Base-by-base conservation (phyloP, 2,888 invertebrate genomes). In the Tiliacea aurago region DNA sequence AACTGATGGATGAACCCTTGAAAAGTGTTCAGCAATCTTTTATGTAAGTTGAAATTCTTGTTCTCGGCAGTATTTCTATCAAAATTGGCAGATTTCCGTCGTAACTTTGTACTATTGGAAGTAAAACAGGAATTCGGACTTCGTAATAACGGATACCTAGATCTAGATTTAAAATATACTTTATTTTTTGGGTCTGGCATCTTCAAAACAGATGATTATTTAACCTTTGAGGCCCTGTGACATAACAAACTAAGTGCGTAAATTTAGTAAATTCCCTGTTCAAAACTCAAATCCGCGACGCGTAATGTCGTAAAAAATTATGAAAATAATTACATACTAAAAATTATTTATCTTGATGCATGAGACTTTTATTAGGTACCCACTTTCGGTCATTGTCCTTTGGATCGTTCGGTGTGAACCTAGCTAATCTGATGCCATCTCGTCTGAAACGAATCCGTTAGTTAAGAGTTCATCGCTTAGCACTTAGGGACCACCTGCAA, bases 1-100 rank as follows among this genome's bases (percentile, higher is more conserved):
- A 84, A 56, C 58, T 77, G 67, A 33, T 41, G n/a, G 28, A 82
- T 55, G n/a, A 80, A 80, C 1, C 59, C 78, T 28, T 77, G 78
- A 64, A 81, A 80, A 55, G 79, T 70, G n/a, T 67, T 61, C 41
- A 67, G 23, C 47, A 80, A 33, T 71, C n/a, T 66, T 41, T n/a
- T 41, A 55, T 69, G 64, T 28, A 67, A 49, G 33, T 65, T n/a
- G 6, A 47, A 37, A 13, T 51, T 49, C 28, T 67, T 49, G 37
- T 45, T 59, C 0, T 55, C 55, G n/a, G 4, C 23, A 59, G 23
- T 45, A 43, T 23, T 49, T 49, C 15, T 51, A 37, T 23, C 56
- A 49, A 41, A 49, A 28, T 23, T 37, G 3, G 66, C 13, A n/a
- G 77, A 59, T 20, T 62, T 41, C 47, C 20, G 37, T 23, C 18